phyloP scores from a whole-genome alignment of 1,140 invertebrate genomes.

The Eubasilissa regina region DNA sequence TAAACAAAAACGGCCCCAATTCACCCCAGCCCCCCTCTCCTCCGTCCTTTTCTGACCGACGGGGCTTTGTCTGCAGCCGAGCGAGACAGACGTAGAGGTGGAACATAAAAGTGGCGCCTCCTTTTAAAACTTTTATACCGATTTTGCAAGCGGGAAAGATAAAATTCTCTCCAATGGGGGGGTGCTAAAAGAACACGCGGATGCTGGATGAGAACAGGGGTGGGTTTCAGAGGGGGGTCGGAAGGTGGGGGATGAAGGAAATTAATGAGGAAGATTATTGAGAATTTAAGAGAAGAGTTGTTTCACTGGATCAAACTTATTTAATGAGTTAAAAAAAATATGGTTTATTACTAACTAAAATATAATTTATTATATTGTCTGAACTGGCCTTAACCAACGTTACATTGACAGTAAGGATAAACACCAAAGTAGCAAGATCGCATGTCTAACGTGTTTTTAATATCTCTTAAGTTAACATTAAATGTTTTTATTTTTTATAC shows the following conservation, averaged over 20 bases:
- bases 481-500: no score
- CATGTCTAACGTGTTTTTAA: no score
- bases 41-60: conserved; percentile 18
- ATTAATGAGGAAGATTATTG: conserved; percentile 60
- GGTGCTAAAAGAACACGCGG: conserved; percentile 19
- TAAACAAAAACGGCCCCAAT: conserved; percentile 52
- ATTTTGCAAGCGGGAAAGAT: conserved; percentile 55
- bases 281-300: conserved; percentile 49
- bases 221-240: conserved; percentile 15
- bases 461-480: no score
- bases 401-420: no score
- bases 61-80: not conserved
- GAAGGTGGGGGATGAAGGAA: conserved; percentile 27
- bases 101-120: conserved; percentile 54
- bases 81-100: conserved; percentile 4
- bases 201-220: conserved; percentile 5
- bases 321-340: no score
- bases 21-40: not conserved
- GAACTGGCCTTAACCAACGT: no score
- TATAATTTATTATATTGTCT: no score
- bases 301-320: no score
- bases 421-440: no score
- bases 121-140: conserved; percentile 59
- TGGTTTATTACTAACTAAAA: no score
- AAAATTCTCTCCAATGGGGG: conserved; percentile 59